Evolutionary conservation across 2,888 invertebrate genomes (phyloP), one percentile per base, ranked within the genome.

Genomic region (Hyalella azteca): DNA sequence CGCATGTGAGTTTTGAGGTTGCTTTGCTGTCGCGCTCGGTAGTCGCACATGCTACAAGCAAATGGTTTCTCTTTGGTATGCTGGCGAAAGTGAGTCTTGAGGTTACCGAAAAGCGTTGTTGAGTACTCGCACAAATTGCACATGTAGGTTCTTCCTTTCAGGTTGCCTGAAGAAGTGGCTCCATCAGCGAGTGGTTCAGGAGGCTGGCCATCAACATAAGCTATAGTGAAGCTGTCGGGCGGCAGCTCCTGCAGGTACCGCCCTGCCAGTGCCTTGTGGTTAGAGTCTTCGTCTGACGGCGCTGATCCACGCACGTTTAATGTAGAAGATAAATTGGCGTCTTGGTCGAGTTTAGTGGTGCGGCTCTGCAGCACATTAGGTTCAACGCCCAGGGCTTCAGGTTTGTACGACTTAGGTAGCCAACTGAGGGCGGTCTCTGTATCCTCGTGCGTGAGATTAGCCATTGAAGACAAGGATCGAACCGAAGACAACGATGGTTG

Each of bases 31-130:
- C 54, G 60, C 11, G 79, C 79, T 7, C 77, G 66, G 41, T 81
- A 81, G 26, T 79, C 77, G 73, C 81, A 81, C 36, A 54, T 73
- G 5, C 77, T 79, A 73, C 81, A 81, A 40, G 81, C 73, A 50
- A 77, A 81, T 1, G 81, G 81, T 48, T 79, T 81, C 66, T 81
- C 81, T 36, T 79, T 79, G n/a, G 81, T 81, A 60, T 81, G 81
- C 22, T 73, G 77, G 48, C 79, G 40, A 5, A 81, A 7, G 39
- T 81, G 81, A 19, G 81, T 81, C 54, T 81, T 81, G 29, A 81
- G 73, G 77, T 81, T 81, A 36, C 77, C 81, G 45, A 60, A 79
- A 26, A 79, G 81, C 48, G 77, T 73, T 40, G 81, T 77, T 78
- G 73, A 77, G 19, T 54, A 54, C 9, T 54, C 54, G 26, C 54